Conservation (phyloP, 2,888 invertebrate genomes). For the Cryptocheilus praepositus region DNA sequence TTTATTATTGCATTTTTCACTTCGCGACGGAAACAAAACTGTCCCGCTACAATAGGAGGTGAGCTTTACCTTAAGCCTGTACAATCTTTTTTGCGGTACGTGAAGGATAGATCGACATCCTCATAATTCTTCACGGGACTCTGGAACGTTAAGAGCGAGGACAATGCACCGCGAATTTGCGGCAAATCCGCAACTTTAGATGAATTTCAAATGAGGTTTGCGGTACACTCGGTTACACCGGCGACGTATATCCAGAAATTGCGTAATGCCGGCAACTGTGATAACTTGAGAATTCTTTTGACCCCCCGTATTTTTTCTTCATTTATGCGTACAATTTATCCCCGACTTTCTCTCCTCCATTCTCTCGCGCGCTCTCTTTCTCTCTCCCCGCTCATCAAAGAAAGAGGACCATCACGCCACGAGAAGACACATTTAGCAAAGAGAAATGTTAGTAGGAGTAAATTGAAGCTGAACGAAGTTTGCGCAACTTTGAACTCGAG, state of each 20-base stretch:
- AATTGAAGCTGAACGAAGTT: constrained; percentile 69
- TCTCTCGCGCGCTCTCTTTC: not conserved
- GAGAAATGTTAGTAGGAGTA: constrained; percentile 68
- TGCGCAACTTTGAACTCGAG: constrained; percentile 66
- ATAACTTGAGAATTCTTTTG: not conserved
- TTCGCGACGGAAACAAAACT: not conserved
- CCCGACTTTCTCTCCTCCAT: constrained; percentile 11
- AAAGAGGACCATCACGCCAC: constrained; percentile 32
- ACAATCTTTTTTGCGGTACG: constrained; percentile 60
- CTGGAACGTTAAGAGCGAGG: constrained; percentile 44
- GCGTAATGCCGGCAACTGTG: not conserved
- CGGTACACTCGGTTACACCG: no score
- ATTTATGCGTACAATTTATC: constrained; percentile 38
- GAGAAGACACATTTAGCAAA: constrained; percentile 60
- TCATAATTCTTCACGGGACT: constrained; percentile 60
- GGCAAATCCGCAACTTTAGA: not conserved
- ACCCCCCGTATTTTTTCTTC: constrained; percentile 1
- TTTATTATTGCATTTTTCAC: not conserved
- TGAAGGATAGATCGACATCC: constrained; percentile 65
- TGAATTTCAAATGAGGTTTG: constrained; percentile 7
- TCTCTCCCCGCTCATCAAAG: not conserved
- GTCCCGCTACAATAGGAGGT: not conserved
- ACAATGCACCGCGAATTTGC: no score
- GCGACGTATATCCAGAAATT: not conserved
- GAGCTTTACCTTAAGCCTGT: constrained; percentile 60